Percentiles rank a stretch among this genome's conserved stretches.
Conservation (phyloP, 2,797 vertebrate species). For the Tangara arthus region DNA sequence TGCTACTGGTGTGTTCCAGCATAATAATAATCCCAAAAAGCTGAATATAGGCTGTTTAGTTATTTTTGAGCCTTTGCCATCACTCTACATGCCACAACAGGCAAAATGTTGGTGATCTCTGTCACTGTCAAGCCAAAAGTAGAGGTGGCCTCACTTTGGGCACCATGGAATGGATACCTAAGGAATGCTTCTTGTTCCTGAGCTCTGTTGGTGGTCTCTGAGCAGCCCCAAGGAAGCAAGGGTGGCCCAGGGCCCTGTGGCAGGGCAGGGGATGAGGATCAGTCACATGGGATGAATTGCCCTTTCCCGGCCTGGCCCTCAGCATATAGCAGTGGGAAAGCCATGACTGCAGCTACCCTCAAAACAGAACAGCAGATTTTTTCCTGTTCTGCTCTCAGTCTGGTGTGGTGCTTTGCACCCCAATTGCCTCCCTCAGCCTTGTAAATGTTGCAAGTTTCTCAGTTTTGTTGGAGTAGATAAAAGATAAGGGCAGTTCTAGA, state of each 20-base stretch:
- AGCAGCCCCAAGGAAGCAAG: background rate
- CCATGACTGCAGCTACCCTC: background rate
- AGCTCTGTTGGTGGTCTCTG: background rate
- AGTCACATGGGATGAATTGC: rapidly evolving
- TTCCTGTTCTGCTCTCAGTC: background rate
- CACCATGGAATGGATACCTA: background rate
- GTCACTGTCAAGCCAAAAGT: background rate
- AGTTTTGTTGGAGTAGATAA: background rate
- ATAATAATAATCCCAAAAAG: background rate
- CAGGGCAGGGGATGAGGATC: background rate
- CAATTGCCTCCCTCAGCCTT: background rate
- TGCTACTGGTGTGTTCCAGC: background rate
- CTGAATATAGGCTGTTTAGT: background rate
- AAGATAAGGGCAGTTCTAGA: background rate
- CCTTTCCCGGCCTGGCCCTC: background rate
- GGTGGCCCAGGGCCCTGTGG: background rate
- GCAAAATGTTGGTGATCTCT: background rate
- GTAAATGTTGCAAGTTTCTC: background rate
- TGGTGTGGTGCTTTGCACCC: background rate
- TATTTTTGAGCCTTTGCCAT: background rate
- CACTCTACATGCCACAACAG: background rate
- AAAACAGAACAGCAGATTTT: background rate
- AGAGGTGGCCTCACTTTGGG: background rate
- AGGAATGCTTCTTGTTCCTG: background rate
- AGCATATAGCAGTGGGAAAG: background rate